Percentiles rank a stretch among this genome's conserved stretches.
Conservation (phyloP, 2,113 vertebrate genomes). For the Ictalurus furcatus region DNA sequence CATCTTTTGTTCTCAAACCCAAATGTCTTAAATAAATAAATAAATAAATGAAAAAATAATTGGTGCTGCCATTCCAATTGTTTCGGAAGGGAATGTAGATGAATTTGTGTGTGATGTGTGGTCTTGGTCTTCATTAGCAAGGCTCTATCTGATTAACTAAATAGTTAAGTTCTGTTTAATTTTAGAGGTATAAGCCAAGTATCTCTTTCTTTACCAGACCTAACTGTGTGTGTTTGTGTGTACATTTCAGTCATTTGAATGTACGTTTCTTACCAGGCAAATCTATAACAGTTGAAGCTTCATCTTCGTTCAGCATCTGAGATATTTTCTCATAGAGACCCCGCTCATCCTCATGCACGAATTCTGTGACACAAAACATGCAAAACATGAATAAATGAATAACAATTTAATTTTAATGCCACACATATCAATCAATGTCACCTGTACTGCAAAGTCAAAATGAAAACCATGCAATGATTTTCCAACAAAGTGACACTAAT, state of each 20-base stretch:
- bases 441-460: slow-evolving; percentile 31
- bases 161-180: slow-evolving; percentile 9
- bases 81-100: no score
- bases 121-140: slow-evolving; percentile 14
- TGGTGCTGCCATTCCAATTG: no score
- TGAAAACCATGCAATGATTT: slow-evolving; percentile 29
- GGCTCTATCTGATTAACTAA: slow-evolving; percentile 8
- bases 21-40: no score
- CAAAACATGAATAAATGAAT: slow-evolving; percentile 40
- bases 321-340: slow-evolving; percentile 71
- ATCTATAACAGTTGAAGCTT: slow-evolving; percentile 59
- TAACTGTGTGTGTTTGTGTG: neutral
- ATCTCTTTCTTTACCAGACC: neutral
- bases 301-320: slow-evolving; percentile 74
- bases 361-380: slow-evolving; percentile 68
- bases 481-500: slow-evolving; percentile 53
- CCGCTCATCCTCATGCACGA: slow-evolving; percentile 66
- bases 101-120: neutral
- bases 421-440: slow-evolving; percentile 29
- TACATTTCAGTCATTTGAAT: neutral
- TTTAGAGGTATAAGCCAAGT: neutral
- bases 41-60: no score
- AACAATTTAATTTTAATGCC: slow-evolving; percentile 19
- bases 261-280: slow-evolving; percentile 72
- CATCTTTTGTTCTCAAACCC: no score